Evolutionary conservation across 2,888 invertebrate species (phyloP), one percentile per base, ranked within the genome.

Genomic region (Machimus atricapillus): DNA sequence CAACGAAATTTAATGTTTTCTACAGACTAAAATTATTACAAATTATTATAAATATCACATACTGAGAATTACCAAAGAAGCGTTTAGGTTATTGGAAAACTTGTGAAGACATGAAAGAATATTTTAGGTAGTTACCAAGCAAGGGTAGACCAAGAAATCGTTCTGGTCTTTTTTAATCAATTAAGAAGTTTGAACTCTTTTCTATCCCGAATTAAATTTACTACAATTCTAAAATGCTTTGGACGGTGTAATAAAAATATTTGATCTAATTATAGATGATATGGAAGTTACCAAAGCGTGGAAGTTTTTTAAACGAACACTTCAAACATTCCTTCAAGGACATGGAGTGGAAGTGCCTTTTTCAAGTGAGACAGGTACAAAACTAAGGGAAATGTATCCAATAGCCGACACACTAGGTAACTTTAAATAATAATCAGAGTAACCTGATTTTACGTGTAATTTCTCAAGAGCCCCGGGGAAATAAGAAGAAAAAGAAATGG

Each of bases 271-370:
- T 87, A 27, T 86, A 92, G 92, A 90, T 46, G 92, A 92, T 88
- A 91, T 88, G 74, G 92, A 92, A 87, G 66, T 91, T 43, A 89
- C 89, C 40, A 90, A 89, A 66, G 90, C 91, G 77, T 88, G 90
- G 7, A 92, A 92, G 89, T 92, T 92, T 88, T 89, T 92, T 0
- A 91, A 92, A 88, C 90, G 92, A 1, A 90, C 91, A 3, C 85
- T 90, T 1, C 91, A 92, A 89, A 90, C 90, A 1, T 92, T 92
- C 52, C 91, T 91, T 0, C 90, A 91, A 66, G 90, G 90, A 88
- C 92, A 92, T 89, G 92, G 90, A n/a, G 27, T 92, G 23, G 91
- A 91, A 89, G 37, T 92, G 87, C 88, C 90, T 3, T 85, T 92
- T 40, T 90, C 90, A n/a, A 89, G 90, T 87, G 91, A 91, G 4